phyloP scores from a whole-genome alignment of 1,140 invertebrate species.

The Teleopsis dalmanni region DNA sequence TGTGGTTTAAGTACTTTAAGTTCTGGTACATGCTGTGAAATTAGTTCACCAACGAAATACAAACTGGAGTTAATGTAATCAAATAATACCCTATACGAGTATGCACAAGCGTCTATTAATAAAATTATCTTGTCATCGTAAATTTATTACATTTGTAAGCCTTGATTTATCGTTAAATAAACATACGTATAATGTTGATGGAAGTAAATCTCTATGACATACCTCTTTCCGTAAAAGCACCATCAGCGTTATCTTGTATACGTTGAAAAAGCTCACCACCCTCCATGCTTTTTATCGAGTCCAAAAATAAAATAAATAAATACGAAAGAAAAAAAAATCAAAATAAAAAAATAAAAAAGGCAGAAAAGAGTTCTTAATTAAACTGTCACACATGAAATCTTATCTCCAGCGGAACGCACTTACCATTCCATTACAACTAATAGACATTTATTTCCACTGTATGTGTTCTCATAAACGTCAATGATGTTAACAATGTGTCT shows the following conservation, averaged over 20 bases:
- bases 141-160: no score
- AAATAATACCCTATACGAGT: no score
- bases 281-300: slow-evolving; percentile 70
- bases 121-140: no score
- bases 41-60: no score
- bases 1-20: no score
- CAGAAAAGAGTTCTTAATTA: no score
- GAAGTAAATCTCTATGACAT: slow-evolving; percentile 19
- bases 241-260: slow-evolving; percentile 89
- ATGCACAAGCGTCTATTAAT: no score
- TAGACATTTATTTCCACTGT: slow-evolving; percentile 82
- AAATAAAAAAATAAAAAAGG: slow-evolving; percentile 2
- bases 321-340: not conserved
- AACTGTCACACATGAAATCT: no score
- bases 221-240: slow-evolving; percentile 92
- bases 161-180: no score
- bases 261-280: slow-evolving; percentile 94
- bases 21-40: no score
- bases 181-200: no score
- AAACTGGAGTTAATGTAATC: not conserved
- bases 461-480: slow-evolving; percentile 95
- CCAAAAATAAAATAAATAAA: not conserved
- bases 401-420: no score
- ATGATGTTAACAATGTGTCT: slow-evolving; percentile 88
- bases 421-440: slow-evolving; percentile 97